phyloP scores from a whole-genome alignment of 2,113 vertebrate species.

The Trogon melanurus region DNA sequence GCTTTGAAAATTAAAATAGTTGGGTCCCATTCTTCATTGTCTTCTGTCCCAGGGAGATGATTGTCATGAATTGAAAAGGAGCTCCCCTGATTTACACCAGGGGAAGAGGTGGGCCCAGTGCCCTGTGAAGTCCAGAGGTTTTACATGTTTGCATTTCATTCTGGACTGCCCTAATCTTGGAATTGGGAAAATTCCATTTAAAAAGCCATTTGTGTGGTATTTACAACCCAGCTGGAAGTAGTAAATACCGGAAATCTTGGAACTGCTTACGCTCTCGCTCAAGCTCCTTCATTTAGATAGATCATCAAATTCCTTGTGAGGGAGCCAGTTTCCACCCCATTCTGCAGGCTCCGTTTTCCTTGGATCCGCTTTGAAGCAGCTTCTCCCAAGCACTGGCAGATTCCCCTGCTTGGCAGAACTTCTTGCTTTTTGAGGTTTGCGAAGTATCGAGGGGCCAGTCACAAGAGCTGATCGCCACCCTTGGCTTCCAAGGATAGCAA shows the following conservation, averaged over 20 bases:
- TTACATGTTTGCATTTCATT: not conserved
- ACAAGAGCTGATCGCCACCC: not conserved
- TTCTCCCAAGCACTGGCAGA: not conserved
- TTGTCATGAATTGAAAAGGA: not conserved
- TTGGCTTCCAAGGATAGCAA: not conserved
- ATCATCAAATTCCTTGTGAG: slow-evolving; percentile 60
- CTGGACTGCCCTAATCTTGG: not conserved
- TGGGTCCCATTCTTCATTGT: not conserved
- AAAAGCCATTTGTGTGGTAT: slow-evolving; percentile 62
- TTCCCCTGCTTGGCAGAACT: slow-evolving; percentile 6
- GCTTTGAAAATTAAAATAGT: not conserved
- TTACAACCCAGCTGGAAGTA: slow-evolving; percentile 65
- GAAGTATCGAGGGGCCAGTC: not conserved
- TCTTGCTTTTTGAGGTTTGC: not conserved
- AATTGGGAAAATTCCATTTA: slow-evolving; percentile 48
- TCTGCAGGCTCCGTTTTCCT: slow-evolving; percentile 55
- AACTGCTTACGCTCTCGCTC: slow-evolving; percentile 11
- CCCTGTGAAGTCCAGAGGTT: not conserved
- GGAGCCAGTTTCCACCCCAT: slow-evolving; percentile 59
- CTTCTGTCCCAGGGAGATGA: not conserved
- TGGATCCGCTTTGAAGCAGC: slow-evolving; percentile 12
- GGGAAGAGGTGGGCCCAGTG: not conserved
- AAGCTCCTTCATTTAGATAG: slow-evolving; percentile 46
- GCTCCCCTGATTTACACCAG: not conserved
- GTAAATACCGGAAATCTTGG: slow-evolving; percentile 65